phyloP scores from a whole-genome alignment of 2,888 invertebrate genomes.

The Ophion ventricosus region DNA sequence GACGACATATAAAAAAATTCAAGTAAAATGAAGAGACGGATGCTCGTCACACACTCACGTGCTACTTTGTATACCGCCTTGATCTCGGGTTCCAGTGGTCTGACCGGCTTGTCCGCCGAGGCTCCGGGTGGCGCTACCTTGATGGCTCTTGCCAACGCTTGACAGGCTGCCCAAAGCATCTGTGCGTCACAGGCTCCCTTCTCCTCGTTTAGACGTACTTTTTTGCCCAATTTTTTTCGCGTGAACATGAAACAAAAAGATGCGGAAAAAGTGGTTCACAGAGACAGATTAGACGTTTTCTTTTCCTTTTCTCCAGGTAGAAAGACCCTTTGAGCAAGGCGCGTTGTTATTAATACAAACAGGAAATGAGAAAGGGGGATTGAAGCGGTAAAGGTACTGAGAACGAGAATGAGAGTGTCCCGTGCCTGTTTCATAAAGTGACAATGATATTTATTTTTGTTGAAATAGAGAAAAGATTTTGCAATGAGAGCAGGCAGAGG shows the following conservation, averaged over 20 bases:
- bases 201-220: constrained; percentile 89
- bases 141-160: constrained; percentile 92
- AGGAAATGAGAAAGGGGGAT: constrained; percentile 38
- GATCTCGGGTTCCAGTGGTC: constrained; percentile 88
- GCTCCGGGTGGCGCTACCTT: constrained; percentile 86
- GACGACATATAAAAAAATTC: constrained; percentile 2
- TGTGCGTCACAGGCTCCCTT: constrained; percentile 92
- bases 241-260: constrained; percentile 64
- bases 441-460: constrained; percentile 25
- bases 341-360: constrained; percentile 47
- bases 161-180: constrained; percentile 96
- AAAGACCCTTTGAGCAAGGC: constrained; percentile 39
- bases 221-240: neutral
- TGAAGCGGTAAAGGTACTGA: neutral
- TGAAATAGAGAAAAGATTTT: constrained; percentile 50
- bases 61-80: constrained; percentile 90
- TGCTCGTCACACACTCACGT: constrained; percentile 84
- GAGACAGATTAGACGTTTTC: constrained; percentile 57
- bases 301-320: constrained; percentile 29
- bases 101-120: constrained; percentile 85
- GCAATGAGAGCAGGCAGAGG: constrained; percentile 12
- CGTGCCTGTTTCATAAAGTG: constrained; percentile 20
- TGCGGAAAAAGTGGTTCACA: constrained; percentile 25
- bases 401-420: constrained; percentile 7
- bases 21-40: constrained; percentile 38